Conservation (phyloP, 35 echinoderm and acorn worm genomes). For the Apostichopus californicus region DNA sequence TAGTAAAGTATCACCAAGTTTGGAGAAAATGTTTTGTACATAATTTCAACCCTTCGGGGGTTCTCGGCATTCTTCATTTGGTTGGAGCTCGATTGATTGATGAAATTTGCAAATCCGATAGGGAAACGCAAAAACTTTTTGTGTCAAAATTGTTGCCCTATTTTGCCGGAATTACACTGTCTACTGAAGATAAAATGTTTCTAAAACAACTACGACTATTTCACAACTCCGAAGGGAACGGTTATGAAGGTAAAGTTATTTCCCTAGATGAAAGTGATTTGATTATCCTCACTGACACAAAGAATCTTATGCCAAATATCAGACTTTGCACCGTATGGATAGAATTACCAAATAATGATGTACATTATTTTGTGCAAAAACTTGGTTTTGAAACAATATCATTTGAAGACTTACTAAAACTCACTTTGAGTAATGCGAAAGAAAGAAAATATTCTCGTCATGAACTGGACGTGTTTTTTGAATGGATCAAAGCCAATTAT, state of each 20-base stretch:
- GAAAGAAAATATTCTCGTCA: background rate
- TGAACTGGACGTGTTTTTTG: background rate
- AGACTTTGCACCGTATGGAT: background rate
- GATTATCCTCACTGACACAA: background rate
- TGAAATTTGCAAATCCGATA: background rate
- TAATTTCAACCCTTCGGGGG: background rate
- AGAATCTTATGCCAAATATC: background rate
- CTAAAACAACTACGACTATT: background rate
- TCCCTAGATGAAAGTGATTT: background rate
- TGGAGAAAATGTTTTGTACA: background rate
- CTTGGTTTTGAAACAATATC: conserved; percentile 4
- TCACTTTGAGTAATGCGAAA: background rate
- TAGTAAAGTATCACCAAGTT: background rate
- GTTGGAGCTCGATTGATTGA: background rate
- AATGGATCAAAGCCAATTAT: conserved; percentile 9
- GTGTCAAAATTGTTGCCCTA: background rate
- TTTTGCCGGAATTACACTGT: background rate
- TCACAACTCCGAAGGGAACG: too few species aligned
- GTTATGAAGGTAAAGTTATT: background rate
- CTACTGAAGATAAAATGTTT: background rate
- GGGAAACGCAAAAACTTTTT: background rate
- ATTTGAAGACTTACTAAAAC: background rate
- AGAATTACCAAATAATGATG: background rate
- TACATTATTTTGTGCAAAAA: background rate
- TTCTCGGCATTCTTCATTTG: background rate